These are phyloP conservation scores for Chaenogobius annularis DNA, from an alignment of 2,113 vertebrate genomes.

Conservation along the genomic window DNA sequence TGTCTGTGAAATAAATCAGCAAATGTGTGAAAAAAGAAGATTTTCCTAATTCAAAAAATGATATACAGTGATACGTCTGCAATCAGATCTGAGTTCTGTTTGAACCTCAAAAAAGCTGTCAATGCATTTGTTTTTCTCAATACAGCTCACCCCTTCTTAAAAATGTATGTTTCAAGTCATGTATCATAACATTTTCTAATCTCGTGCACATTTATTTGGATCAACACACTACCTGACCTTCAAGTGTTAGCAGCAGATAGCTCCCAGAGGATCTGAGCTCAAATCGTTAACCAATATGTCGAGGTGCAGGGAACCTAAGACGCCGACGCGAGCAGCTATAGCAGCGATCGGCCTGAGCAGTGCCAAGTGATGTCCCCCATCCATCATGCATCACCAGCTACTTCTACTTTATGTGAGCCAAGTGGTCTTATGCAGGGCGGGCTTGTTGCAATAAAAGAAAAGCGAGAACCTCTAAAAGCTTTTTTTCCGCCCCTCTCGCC, in stretches of 20 bases:
- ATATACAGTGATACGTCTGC: not conserved
- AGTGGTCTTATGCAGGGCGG: conserved; percentile 34
- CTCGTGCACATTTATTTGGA: conserved; percentile 15
- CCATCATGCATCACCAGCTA: conserved; percentile 52
- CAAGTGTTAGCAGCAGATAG: conserved; percentile 14
- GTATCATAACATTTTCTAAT: not conserved
- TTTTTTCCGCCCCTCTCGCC: conserved; percentile 14
- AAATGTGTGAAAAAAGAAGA: not conserved
- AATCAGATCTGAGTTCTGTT: no score
- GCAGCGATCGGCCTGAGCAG: conserved; percentile 13
- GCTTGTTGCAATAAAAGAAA: conserved; percentile 51
- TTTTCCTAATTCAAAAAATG: no score
- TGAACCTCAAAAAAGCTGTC: not conserved
- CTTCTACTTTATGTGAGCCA: conserved; percentile 57
- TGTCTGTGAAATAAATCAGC: no score
- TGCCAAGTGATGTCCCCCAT: conserved; percentile 28
- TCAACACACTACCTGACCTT: conserved; percentile 41
- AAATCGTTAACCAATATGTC: conserved; percentile 22
- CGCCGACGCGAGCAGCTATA: not conserved
- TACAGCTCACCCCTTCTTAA: not conserved
- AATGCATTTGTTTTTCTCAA: no score
- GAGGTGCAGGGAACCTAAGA: conserved; percentile 32
- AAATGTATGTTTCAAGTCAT: not conserved
- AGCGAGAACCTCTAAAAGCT: conserved; percentile 40
- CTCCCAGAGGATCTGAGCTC: conserved; percentile 13